These are phyloP conservation scores for Steinernema scapterisci DNA, from an alignment of 2,888 invertebrate species.

Conservation along the genomic window DNA sequence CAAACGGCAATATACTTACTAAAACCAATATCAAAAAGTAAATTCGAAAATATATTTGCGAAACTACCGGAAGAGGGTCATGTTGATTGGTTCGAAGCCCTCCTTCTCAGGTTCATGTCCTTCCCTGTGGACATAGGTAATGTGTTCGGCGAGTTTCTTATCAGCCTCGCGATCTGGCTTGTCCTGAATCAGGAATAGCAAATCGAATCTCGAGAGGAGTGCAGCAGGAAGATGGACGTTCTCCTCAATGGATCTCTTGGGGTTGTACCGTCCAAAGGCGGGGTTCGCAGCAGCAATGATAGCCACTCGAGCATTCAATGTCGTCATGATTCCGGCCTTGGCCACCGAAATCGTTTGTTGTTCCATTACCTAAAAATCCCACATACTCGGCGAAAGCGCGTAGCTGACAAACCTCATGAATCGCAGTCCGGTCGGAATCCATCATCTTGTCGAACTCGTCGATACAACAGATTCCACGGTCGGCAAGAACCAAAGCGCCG, in stretches of 20 bases:
- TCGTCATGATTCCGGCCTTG: slow-evolving; percentile 98
- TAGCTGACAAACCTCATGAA: slow-evolving; percentile 80
- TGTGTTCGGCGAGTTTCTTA: slow-evolving; percentile 87
- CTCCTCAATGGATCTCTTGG: slow-evolving; percentile 89
- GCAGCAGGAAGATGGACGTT: slow-evolving; percentile 98
- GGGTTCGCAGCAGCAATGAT: slow-evolving; percentile 99
- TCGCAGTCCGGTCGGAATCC: slow-evolving; percentile 88
- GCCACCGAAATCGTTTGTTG: slow-evolving; percentile 99
- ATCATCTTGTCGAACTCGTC: slow-evolving; percentile 99
- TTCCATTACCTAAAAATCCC: slow-evolving; percentile 75
- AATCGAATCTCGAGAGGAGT: slow-evolving; percentile 77
- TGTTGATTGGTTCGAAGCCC: slow-evolving; percentile 79
- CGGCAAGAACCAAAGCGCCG: slow-evolving; percentile 79
- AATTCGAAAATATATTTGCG: slow-evolving; percentile 28
- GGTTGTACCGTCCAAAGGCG: slow-evolving; percentile 96
- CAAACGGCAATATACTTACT: slow-evolving; percentile 82
- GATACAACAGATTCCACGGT: slow-evolving; percentile 80
- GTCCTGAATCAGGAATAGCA: slow-evolving; percentile 70
- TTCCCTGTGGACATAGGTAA: slow-evolving; percentile 87
- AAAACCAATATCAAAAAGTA: slow-evolving; percentile 38
- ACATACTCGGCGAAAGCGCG: slow-evolving; percentile 6
- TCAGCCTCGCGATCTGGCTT: slow-evolving; percentile 76
- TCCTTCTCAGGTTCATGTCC: slow-evolving; percentile 78
- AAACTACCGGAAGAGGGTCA: slow-evolving; percentile 80
- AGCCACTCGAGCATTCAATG: slow-evolving; percentile 92